Evolutionary conservation across 2,888 invertebrate species (phyloP).

Genomic region (Heteropelma amictum): DNA sequence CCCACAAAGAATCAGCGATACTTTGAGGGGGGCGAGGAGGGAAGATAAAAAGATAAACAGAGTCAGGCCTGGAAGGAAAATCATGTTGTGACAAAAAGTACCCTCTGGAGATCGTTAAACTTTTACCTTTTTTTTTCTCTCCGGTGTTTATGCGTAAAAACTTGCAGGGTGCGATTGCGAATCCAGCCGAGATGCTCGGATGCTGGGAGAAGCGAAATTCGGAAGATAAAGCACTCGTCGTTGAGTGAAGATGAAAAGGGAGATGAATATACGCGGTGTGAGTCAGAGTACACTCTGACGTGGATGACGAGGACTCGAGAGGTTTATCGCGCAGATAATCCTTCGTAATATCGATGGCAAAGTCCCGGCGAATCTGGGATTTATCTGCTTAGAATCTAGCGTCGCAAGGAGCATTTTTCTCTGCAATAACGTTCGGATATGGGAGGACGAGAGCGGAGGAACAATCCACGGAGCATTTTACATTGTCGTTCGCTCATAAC

Average conservation of each 20-base stretch:
- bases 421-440: slow-evolving; percentile 23
- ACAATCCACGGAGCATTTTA: neutral
- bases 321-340: slow-evolving; percentile 58
- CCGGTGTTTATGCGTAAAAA: neutral
- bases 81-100: slow-evolving; percentile 29
- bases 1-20: neutral
- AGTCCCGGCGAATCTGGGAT: slow-evolving; percentile 20
- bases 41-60: slow-evolving; percentile 13
- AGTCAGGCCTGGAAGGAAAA: slow-evolving; percentile 30
- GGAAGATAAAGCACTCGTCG: neutral
- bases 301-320: slow-evolving; percentile 26
- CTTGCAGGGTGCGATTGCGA: no score
- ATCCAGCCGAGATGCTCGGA: no score
- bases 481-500: neutral
- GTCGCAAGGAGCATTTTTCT: slow-evolving; percentile 12
- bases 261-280: slow-evolving; percentile 1
- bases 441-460: neutral
- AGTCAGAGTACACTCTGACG: slow-evolving; percentile 13
- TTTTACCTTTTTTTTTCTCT: slow-evolving; percentile 1
- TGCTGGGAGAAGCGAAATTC: neutral
- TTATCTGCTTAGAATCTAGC: slow-evolving; percentile 27
- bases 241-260: neutral
- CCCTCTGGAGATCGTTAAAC: neutral
- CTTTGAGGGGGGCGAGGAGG: neutral
- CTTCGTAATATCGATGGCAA: slow-evolving; percentile 55